Base-by-base conservation (phyloP, 2,113 vertebrate species). In the Numida meleagris region DNA sequence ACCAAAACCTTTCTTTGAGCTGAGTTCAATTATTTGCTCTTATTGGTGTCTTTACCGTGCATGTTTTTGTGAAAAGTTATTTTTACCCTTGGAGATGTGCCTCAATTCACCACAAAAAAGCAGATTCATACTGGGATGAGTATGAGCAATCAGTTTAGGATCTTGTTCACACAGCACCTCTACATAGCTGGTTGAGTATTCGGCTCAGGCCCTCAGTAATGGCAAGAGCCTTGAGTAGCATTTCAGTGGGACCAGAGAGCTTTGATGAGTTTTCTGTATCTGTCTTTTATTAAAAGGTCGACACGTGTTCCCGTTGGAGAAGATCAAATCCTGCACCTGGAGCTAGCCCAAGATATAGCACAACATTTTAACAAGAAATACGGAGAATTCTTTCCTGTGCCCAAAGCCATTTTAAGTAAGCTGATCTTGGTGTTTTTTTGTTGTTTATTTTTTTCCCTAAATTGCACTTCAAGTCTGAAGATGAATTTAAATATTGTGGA, bases 241-340 rank as follows among this genome's bases (percentile, higher is more conserved):
- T 83, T 94, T 92, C 82, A 76, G 36, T 83, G 48, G 89, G 91
- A 96, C 72, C 15, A n/a, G n/a, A 93, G 84, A 92, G 86, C 81
- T 95, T 95, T 85, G 36, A 88, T 97, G 87, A 96, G 74, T 85
- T 93, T 93, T n/a, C 88, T 95, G 87, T 97, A 65, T 97, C 96
- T 97, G 96, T 96, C 91, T 97, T 95, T 94, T 93, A 96, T 97
- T 98, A 97, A 96, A 97, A 99, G 99, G 97, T 98, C 99, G 76
- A 99, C 99, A 89, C 98, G 96, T 59, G 98, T 99, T 87, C 99
- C 99, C 4, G 99, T 99, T 27, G 99, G 99, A 82, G 99, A 99
- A 96, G 99, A 99, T 95, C 99, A 99, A 98, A 97, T 99, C 96
- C 98, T 99, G 96, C 99, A 99, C 96, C 96, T 99, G 96, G 99